A percentile compares a stretch with the other conserved stretches of the same genome.
Evolutionary conservation across 1,140 invertebrate species (phyloP).

Genomic region (Sweltsa coloradensis): DNA sequence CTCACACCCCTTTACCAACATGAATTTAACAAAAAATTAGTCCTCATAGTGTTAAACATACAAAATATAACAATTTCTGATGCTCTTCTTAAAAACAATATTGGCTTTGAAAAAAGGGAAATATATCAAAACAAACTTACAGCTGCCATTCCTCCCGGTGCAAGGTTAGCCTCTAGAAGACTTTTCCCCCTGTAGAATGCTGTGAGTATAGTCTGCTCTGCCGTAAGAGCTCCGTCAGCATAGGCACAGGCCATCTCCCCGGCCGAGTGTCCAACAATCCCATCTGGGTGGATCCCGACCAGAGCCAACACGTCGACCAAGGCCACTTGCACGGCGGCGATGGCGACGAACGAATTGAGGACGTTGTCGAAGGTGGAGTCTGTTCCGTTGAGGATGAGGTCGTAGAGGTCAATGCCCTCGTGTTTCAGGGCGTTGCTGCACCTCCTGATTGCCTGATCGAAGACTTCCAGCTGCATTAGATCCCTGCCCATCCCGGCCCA

Average conservation of each 20-base stretch:
- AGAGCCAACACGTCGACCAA: constrained; percentile 54
- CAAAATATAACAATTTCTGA: no score
- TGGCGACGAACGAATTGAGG: constrained; percentile 4
- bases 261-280: constrained; percentile 69
- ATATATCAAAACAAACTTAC: constrained; percentile 43
- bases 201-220: constrained; percentile 63
- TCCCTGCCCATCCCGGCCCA: constrained; percentile 50
- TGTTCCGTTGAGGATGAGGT: constrained; percentile 34
- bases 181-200: constrained; percentile 77
- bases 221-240: constrained; percentile 66
- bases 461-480: constrained; percentile 20
- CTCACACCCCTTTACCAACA: no score
- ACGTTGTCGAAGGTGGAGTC: constrained; percentile 18
- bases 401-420: constrained; percentile 34
- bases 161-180: constrained; percentile 63
- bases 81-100: no score
- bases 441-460: constrained; percentile 35
- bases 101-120: no score
- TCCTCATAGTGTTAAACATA: no score
- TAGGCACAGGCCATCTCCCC: constrained; percentile 74
- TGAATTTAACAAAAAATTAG: no score
- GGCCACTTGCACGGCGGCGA: constrained; percentile 33
- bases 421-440: constrained; percentile 17
- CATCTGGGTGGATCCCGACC: constrained; percentile 53
- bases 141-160: constrained; percentile 73